Percentiles rank a stretch among this genome's conserved stretches.
phyloP scores from a whole-genome alignment of 2,113 vertebrate species.

The Piprites chloris region DNA sequence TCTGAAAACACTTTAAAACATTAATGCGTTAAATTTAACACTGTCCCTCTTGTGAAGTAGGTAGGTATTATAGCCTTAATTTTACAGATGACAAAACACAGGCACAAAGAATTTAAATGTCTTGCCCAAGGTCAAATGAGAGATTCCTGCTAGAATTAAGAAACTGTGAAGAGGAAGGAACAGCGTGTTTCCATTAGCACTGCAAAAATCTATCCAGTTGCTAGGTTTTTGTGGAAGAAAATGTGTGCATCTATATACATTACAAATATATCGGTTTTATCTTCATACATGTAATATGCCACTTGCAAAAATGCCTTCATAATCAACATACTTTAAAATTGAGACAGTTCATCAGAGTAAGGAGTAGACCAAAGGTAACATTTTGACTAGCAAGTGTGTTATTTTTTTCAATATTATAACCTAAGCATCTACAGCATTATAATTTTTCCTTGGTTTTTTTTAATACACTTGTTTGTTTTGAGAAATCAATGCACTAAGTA shows the following conservation, averaged over 20 bases:
- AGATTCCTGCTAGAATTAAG: constrained; percentile 3
- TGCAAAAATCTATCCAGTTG: not conserved
- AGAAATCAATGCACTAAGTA: not conserved
- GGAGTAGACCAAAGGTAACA: not conserved
- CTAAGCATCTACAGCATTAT: not conserved
- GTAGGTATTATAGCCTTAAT: constrained; percentile 47
- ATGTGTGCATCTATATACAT: not conserved
- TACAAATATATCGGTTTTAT: not conserved
- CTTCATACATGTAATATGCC: not conserved
- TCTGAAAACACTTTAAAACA: constrained; percentile 54
- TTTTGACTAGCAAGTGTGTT: not conserved
- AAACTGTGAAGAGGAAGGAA: not conserved
- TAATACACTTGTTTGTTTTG: not conserved
- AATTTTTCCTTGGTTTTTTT: not conserved
- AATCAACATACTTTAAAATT: not conserved
- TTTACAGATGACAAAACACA: constrained; percentile 54
- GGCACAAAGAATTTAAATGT: constrained; percentile 33
- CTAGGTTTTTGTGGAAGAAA: not conserved
- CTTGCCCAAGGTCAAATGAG: constrained; percentile 50
- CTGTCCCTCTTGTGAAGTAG: constrained; percentile 30
- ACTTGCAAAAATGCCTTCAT: not conserved
- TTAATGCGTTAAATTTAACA: constrained; percentile 47
- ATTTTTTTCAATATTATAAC: not conserved
- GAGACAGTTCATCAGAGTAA: not conserved
- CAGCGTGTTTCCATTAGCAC: not conserved